Base-by-base conservation (phyloP, 1,140 invertebrate species). In the Pseudachorutes palmiensis region DNA sequence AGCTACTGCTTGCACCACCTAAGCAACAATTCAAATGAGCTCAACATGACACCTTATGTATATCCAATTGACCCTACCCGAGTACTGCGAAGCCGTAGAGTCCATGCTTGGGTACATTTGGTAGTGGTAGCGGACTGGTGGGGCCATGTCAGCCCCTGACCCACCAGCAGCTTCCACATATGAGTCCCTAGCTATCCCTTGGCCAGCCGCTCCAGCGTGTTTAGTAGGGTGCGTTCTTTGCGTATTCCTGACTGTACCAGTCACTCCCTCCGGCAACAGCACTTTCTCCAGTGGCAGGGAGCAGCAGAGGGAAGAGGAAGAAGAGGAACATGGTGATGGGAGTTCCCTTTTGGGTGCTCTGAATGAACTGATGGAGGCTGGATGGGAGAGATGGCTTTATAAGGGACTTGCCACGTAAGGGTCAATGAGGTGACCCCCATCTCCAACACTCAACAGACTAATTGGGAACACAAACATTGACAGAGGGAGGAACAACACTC, bases 21-120 rank as follows among this genome's bases (percentile, higher is more conserved):
- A n/a, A n/a, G n/a, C n/a, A n/a, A n/a, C n/a, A n/a, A n/a, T n/a
- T n/a, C n/a, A n/a, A n/a, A n/a, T n/a, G n/a, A n/a, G n/a, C n/a
- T n/a, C n/a, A n/a, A n/a, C n/a, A n/a, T n/a, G n/a, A n/a, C n/a
- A n/a, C n/a, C n/a, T n/a, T n/a, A n/a, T n/a, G n/a, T n/a, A n/a
- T n/a, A n/a, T n/a, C n/a, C n/a, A n/a, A n/a, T n/a, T n/a, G n/a
- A n/a, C n/a, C n/a, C n/a, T n/a, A n/a, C n/a, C n/a, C n/a, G n/a
- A n/a, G n/a, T n/a, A n/a, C n/a, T n/a, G n/a, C n/a, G n/a, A n/a
- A n/a, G n/a, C n/a, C n/a, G n/a, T n/a, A n/a, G n/a, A n/a, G n/a
- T n/a, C n/a, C n/a, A n/a, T n/a, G n/a, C 51, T 55, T 26, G 51
- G 51, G 24, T 16, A 55, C 51, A 55, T 55, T 55, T 55, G 51